These are phyloP conservation scores for Lytechinus pictus DNA, from an alignment of 35 echinoderm and acorn worm species.

Conservation along the genomic window DNA sequence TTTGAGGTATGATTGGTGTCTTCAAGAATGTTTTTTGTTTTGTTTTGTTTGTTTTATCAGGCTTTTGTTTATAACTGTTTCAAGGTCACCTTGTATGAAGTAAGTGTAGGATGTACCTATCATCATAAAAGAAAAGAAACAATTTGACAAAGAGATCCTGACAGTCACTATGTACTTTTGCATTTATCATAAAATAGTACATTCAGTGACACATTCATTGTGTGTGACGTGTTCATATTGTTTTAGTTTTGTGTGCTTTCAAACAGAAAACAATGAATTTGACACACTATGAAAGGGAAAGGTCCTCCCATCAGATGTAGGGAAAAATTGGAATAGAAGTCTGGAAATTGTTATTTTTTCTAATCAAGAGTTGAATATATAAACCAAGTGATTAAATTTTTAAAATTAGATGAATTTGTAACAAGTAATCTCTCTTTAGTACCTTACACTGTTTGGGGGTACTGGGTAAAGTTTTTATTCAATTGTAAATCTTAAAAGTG, in stretches of 20 bases:
- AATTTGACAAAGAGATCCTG: neutral
- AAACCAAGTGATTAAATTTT: neutral
- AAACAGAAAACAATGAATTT: neutral
- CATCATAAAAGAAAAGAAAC: too few relatives aligned
- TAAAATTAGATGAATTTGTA: neutral
- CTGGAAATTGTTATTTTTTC: neutral
- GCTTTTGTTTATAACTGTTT: neutral
- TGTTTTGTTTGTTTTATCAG: neutral
- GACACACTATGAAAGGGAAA: neutral
- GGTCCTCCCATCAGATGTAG: neutral
- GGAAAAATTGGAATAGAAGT: neutral
- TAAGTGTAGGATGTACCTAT: too few relatives aligned
- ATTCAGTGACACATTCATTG: neutral
- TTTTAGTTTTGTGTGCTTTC: neutral
- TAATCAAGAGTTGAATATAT: neutral
- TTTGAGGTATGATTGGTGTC: neutral
- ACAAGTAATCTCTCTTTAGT: neutral
- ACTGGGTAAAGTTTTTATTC: neutral
- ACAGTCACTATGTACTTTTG: neutral
- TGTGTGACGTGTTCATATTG: neutral
- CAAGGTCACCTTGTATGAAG: neutral
- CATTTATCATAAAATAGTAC: too few relatives aligned
- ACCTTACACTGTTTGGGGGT: neutral
- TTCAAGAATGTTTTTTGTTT: neutral
- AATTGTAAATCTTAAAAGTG: neutral